phyloP scores from a whole-genome alignment of 2,888 invertebrate genomes.

The Dromius quadrimaculatus region DNA sequence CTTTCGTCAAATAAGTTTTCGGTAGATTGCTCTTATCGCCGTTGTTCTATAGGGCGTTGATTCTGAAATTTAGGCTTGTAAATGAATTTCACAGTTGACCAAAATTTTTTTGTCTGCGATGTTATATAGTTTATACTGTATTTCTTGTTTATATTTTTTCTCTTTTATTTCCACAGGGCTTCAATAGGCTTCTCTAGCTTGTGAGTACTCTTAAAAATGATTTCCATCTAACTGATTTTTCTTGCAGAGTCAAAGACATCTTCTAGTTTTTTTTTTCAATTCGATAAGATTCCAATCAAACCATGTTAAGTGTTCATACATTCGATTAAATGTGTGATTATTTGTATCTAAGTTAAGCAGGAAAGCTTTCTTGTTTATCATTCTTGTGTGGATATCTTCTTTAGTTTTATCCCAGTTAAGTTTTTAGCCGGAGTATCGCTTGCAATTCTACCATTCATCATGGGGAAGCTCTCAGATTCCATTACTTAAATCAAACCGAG shows the following conservation, averaged over 20 bases:
- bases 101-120: slow-evolving; percentile 6
- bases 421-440: slow-evolving; percentile 2
- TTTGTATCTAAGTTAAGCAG: neutral
- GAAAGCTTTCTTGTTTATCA: neutral
- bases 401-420: neutral
- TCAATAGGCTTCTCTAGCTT: slow-evolving; percentile 2
- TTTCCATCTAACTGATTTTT: slow-evolving; percentile 12
- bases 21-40: neutral
- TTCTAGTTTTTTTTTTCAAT: neutral
- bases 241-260: neutral
- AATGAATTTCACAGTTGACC: neutral
- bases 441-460: neutral
- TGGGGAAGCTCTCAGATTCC: neutral
- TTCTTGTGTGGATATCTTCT: neutral
- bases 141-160: neutral
- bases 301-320: slow-evolving; percentile 1
- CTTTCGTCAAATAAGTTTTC: neutral
- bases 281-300: neutral
- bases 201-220: neutral
- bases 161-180: neutral
- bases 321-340: neutral
- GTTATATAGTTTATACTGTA: slow-evolving; percentile 11
- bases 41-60: neutral
- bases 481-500: neutral
- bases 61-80: neutral